Conservation (phyloP, 2,113 vertebrate species). For the Eptesicus fuscus region DNA sequence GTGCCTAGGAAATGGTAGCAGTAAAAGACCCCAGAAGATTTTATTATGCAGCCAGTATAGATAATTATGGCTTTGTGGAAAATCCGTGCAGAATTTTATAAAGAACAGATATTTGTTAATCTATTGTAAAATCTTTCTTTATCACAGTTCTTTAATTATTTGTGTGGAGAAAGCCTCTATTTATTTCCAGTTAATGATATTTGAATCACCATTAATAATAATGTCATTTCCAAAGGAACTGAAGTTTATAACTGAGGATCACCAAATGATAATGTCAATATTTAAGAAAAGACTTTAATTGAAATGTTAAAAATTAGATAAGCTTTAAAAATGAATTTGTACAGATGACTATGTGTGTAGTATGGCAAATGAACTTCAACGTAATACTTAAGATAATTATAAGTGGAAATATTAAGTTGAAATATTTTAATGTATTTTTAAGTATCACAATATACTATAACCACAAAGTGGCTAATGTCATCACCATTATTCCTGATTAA, state of each 20-base stretch:
- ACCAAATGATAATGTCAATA: not conserved
- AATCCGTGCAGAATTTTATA: not conserved
- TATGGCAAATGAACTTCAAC: conserved; percentile 58
- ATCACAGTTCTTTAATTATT: not conserved
- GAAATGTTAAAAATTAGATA: conserved; percentile 27
- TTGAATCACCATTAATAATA: not conserved
- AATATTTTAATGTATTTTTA: conserved; percentile 66
- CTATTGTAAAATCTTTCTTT: not conserved
- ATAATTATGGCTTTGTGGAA: not conserved
- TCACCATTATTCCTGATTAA: conserved; percentile 66
- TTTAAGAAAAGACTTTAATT: not conserved
- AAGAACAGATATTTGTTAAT: not conserved
- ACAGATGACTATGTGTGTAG: conserved; percentile 30
- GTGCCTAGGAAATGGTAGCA: not conserved
- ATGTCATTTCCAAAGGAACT: not conserved
- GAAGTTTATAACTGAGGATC: not conserved
- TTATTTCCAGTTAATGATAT: not conserved
- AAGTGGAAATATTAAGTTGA: conserved; percentile 51
- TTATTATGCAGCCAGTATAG: not conserved
- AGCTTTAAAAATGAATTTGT: conserved; percentile 33
- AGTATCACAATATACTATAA: conserved; percentile 58
- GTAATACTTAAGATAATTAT: conserved; percentile 46
- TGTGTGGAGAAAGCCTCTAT: not conserved
- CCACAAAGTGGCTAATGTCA: conserved; percentile 27
- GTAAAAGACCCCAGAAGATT: not conserved